Base-by-base conservation (phyloP, 2,113 vertebrate species). In the Toxotes chatareus region DNA sequence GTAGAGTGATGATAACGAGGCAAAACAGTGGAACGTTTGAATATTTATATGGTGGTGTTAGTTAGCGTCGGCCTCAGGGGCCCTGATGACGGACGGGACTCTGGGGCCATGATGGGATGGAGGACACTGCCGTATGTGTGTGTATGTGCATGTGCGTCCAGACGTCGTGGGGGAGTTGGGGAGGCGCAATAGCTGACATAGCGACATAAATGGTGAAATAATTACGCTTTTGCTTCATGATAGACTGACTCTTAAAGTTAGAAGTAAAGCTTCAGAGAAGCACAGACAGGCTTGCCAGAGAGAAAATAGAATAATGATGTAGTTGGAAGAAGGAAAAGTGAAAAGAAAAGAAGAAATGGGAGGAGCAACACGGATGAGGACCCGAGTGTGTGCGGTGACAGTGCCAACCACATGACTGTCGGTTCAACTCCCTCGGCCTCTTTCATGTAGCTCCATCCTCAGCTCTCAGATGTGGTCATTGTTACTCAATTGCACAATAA, bases 41-140 rank as follows among this genome's bases (percentile, higher is more conserved):
- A 94, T 94, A 94, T 94, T 91, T 92, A 93, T 93, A 65, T 74
- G 82, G 73, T 88, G 78, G 86, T 90, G 91, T 91, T 91, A 90
- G 90, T 91, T 92, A 88, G 89, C 78, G 70, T 90, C n/a, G 49
- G 80, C 93, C 90, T 87, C 68, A 34, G 89, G 91, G 93, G 74
- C 76, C 79, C 63, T 21, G 17, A 27, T 89, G 91, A 90, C 66
- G 85, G 93, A 88, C 73, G 61, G 57, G 79, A 80, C 79, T 89
- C 84, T 68, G 74, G 82, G 85, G 86, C 89, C 69, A 63, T 74
- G 79, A 89, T 79, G 90, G 79, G 64, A 82, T 79, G 65, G 82
- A 86, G 85, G 80, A 86, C 76, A 72, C 76, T 79, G 76, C 11
- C 8, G 16, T 66, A 46, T 67, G 67, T 66, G 47, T 79, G 77